Conservation (phyloP, 1,140 invertebrate genomes). For the Lepidurus arcticus region DNA sequence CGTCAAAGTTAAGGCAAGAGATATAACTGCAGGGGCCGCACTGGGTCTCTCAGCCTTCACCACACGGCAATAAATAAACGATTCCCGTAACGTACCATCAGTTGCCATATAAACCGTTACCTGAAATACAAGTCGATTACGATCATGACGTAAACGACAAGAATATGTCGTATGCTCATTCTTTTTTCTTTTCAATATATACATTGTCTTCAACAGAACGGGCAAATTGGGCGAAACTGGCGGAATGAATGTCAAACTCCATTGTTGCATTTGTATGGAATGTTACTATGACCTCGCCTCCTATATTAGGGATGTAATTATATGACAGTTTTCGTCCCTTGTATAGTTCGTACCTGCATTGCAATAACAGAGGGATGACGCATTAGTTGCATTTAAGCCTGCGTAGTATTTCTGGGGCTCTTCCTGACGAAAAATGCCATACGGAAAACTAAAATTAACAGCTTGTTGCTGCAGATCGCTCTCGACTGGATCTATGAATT, state of each 20-base stretch:
- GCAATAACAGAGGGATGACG: not conserved
- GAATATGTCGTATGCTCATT: not conserved
- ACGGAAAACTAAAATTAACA: not conserved
- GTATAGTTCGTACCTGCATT: not conserved
- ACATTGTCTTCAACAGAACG: not conserved
- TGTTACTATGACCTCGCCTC: not conserved
- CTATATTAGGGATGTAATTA: not conserved
- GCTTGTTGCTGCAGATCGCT: not conserved
- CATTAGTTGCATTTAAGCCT: not conserved
- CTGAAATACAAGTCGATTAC: not conserved
- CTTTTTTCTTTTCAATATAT: not conserved
- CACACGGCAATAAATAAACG: constrained; percentile 2
- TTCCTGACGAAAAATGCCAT: not conserved
- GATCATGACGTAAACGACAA: not conserved
- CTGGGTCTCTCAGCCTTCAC: not conserved
- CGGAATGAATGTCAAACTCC: not conserved
- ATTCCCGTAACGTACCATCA: not conserved
- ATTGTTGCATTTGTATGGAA: not conserved
- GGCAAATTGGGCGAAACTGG: not conserved
- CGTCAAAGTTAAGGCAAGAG: not conserved
- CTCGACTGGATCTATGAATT: not conserved
- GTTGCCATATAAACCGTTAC: not conserved
- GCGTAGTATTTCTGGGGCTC: not conserved
- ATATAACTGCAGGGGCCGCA: not conserved
- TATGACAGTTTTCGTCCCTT: not conserved